Evolutionary conservation across 2,888 invertebrate genomes (phyloP).

Genomic region (Chymomyza procnemis): DNA sequence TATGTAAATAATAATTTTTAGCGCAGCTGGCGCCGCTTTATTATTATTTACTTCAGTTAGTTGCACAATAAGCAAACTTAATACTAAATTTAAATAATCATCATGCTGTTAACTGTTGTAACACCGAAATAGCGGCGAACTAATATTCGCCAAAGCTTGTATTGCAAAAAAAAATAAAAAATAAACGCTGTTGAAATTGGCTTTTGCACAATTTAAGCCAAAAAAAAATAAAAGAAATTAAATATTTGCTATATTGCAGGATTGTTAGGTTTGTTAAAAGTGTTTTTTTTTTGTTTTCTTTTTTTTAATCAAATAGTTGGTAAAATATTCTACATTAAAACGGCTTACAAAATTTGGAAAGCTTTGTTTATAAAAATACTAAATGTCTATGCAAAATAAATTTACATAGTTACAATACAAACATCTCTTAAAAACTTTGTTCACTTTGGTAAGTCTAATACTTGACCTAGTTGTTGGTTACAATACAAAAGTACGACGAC

Average conservation of each 20-base stretch:
- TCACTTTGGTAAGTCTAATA: background rate
- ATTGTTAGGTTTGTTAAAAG: background rate
- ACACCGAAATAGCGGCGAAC: background rate
- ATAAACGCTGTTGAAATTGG: no score
- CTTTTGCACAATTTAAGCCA: background rate
- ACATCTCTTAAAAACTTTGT: background rate
- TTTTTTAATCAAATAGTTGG: no score
- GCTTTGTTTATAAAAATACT: background rate
- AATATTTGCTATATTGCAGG: background rate
- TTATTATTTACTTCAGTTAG: constrained; percentile 13
- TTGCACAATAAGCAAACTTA: background rate
- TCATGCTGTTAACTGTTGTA: constrained; percentile 39
- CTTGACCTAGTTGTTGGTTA: background rate
- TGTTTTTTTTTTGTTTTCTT: no score
- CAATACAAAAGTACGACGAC: background rate
- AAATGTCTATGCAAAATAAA: background rate
- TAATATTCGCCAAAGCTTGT: background rate
- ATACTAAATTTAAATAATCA: constrained; percentile 31
- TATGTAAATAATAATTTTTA: background rate
- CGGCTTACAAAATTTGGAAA: background rate
- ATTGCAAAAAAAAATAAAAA: no score
- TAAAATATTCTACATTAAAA: background rate
- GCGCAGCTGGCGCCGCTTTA: background rate
- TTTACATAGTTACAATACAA: background rate
- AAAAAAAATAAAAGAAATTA: background rate